Base-by-base conservation (phyloP, 2,888 invertebrate species). In the Drosophila diplacantha region DNA sequence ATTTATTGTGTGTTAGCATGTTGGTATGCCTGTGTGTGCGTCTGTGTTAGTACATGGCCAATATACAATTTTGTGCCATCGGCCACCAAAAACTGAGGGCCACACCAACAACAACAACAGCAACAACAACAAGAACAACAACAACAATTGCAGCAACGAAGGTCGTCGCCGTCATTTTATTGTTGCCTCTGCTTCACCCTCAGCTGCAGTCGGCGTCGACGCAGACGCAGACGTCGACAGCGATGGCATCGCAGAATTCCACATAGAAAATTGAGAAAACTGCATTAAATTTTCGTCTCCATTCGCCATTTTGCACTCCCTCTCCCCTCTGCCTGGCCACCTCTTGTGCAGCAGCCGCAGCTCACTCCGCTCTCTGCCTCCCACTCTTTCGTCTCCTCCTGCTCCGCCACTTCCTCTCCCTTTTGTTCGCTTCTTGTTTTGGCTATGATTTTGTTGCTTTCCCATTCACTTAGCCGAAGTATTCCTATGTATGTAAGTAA, bases 211-310 rank as follows among this genome's bases (percentile, higher is more conserved):
- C 57, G 52, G 53, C 62, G 71, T 38, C 26, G 37, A 56, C 75
- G 67, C 32, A 20, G 34, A 46, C 68, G 49, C 52, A 43, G 47
- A 51, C 72, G 47, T 41, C 37, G 49, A 12, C 69, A 43, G 61
- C 31, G 35, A 35, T 50, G 54, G 54, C 58, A 61, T 65, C 68
- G 72, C 49, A 77, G 62, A 72, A 71, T 81, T 78, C 71, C 71
- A 78, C 68, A 75, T 83, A 75, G 83, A 81, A 78, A 78, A 78
- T 78, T 61, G 71, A 81, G 79, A 83, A 83, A 78, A 78, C 68
- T 78, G 77, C 83, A 78, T 78, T 75, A 81, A 66, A 74, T 78
- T 81, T 81, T 83, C 66, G 75, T 80, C 72, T 72, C 55, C 73
- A 51, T 43, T 58, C 52, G 69, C 41, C 29, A 24, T 57, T 34